phyloP scores from a whole-genome alignment of 2,888 invertebrate genomes.

The Phalangium opilio region DNA sequence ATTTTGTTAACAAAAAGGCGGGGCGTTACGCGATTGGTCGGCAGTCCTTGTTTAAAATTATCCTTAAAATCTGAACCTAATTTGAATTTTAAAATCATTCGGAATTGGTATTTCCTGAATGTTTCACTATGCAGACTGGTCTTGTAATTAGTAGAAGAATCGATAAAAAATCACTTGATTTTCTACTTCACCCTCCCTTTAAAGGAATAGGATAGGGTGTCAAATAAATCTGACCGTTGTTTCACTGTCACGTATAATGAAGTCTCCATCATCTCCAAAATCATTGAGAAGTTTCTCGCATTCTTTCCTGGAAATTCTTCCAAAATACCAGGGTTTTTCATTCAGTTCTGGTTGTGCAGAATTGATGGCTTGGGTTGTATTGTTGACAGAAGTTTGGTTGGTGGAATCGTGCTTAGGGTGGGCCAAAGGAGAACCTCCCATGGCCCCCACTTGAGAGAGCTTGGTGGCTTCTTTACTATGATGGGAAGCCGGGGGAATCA shows the following conservation, averaged over 20 bases:
- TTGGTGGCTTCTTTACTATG: conserved; percentile 11
- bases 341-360: conserved; percentile 26
- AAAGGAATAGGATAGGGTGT: not conserved
- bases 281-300: conserved; percentile 90
- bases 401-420: conserved; percentile 10
- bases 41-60: no score
- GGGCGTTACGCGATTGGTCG: no score
- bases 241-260: conserved; percentile 95
- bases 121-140: no score
- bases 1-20: no score
- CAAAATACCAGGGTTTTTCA: conserved; percentile 93
- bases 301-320: conserved; percentile 83
- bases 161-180: no score
- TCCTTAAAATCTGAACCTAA: no score
- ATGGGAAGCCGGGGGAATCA: conserved; percentile 10
- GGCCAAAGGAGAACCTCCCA: conserved; percentile 12
- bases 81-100: no score
- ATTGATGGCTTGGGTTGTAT: no score
- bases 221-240: conserved; percentile 70
- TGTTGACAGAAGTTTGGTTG: not conserved
- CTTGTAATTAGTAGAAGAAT: no score
- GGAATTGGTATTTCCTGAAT: no score
- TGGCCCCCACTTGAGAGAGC: conserved; percentile 11
- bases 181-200: no score
- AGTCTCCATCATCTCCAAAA: conserved; percentile 94